phyloP scores from a whole-genome alignment of 2,888 invertebrate species.

The Ctenicera cuprea region DNA sequence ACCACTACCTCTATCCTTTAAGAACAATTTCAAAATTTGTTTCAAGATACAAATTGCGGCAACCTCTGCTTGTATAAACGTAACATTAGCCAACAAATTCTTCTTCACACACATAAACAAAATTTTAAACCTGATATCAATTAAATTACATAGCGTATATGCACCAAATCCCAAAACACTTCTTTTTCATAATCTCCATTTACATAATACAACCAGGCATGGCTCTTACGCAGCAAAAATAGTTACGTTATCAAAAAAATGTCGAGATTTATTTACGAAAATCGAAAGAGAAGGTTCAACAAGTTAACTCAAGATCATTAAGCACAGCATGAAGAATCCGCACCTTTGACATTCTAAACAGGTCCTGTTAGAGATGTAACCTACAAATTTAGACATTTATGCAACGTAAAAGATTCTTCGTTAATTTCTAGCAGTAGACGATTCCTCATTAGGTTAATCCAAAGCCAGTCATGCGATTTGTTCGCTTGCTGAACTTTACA shows the following conservation, averaged over 20 bases:
- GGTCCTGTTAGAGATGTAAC: slow-evolving; percentile 32
- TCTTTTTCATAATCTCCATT: background rate
- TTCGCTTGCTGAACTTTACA: too few relatives aligned
- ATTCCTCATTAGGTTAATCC: slow-evolving; percentile 6
- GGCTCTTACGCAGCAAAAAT: slow-evolving; percentile 4
- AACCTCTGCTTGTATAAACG: too few relatives aligned
- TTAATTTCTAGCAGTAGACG: background rate
- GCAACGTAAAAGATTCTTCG: slow-evolving; percentile 16
- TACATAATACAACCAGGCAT: too few relatives aligned
- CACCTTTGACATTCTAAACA: slow-evolving; percentile 35
- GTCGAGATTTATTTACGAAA: background rate
- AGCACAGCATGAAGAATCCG: slow-evolving; percentile 12
- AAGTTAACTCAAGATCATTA: slow-evolving; percentile 13
- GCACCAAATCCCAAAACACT: too few relatives aligned
- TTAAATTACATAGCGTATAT: too few relatives aligned
- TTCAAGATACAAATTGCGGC: too few relatives aligned
- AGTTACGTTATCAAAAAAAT: slow-evolving; percentile 4
- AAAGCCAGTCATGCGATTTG: background rate
- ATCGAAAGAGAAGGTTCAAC: slow-evolving; percentile 19
- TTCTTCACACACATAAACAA: too few relatives aligned
- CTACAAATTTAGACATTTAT: slow-evolving; percentile 34
- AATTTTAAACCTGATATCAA: too few relatives aligned
- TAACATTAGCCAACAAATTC: too few relatives aligned
- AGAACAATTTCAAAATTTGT: too few relatives aligned
- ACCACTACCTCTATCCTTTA: too few relatives aligned